These are phyloP conservation scores for Vidua chalybeata DNA, from an alignment of 2,113 vertebrate species.

Conservation along the genomic window DNA sequence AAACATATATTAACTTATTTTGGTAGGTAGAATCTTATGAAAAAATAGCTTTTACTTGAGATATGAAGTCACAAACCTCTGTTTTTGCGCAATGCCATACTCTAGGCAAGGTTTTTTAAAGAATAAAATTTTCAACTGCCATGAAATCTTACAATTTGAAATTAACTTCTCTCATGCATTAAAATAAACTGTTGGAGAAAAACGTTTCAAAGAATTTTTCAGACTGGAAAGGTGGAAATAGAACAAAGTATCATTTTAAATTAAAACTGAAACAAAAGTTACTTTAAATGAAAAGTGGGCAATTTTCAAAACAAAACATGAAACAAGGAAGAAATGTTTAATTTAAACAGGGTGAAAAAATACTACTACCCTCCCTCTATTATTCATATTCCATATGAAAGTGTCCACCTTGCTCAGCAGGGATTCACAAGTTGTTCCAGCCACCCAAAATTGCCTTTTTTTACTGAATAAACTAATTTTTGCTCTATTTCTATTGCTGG, in stretches of 20 bases:
- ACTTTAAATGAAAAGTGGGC: neutral
- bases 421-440: neutral
- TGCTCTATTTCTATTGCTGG: neutral
- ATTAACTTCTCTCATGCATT: neutral
- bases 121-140: neutral
- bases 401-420: neutral
- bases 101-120: neutral
- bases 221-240: neutral
- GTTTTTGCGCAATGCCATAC: neutral
- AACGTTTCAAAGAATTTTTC: neutral
- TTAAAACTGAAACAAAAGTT: neutral
- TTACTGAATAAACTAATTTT: slow-evolving; percentile 10
- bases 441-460: neutral
- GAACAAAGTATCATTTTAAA: neutral
- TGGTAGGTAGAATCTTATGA: neutral
- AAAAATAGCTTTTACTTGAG: neutral
- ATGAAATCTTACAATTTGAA: neutral
- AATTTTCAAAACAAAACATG: neutral
- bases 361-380: neutral
- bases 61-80: neutral
- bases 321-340: neutral
- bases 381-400: neutral
- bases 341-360: neutral
- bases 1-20: neutral
- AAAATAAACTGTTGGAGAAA: neutral